These are phyloP conservation scores for Tenebrosternarchus preto DNA, from an alignment of 2,113 vertebrate species.

Conservation along the genomic window DNA sequence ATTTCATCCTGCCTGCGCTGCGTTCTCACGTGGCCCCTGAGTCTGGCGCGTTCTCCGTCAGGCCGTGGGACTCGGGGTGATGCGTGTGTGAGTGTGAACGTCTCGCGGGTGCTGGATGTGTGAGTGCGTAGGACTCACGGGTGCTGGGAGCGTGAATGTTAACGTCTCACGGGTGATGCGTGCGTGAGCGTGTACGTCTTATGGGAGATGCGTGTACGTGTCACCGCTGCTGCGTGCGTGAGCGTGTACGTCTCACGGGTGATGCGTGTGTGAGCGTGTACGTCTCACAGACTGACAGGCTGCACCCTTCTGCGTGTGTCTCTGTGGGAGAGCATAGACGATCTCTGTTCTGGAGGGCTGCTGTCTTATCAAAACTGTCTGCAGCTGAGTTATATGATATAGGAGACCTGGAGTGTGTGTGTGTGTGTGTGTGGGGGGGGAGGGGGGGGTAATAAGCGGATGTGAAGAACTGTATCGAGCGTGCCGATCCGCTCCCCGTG, in stretches of 20 bases:
- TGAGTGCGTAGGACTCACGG: background rate
- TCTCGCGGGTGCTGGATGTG: constrained; percentile 4
- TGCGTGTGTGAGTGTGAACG: background rate
- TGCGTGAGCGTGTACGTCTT: too few relatives aligned
- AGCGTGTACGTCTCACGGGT: too few relatives aligned
- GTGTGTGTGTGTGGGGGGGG: constrained; percentile 9
- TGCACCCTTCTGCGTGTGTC: background rate
- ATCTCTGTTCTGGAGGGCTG: background rate
- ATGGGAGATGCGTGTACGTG: constrained; percentile 14
- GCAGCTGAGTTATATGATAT: constrained; percentile 13
- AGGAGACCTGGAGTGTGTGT: background rate
- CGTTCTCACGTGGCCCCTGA: background rate
- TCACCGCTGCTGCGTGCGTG: too few relatives aligned
- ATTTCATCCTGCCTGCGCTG: background rate
- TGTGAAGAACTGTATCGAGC: constrained; percentile 57
- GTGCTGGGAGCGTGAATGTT: constrained; percentile 7
- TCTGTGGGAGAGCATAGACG: background rate
- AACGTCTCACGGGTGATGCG: constrained; percentile 22
- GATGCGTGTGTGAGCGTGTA: background rate
- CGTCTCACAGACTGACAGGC: background rate
- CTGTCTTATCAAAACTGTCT: constrained; percentile 11
- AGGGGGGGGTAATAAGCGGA: too few relatives aligned
- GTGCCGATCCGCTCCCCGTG: constrained; percentile 41
- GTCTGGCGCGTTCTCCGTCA: background rate
- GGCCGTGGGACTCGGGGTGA: background rate